Percentiles rank a stretch among this genome's conserved stretches.
Evolutionary conservation across 2,888 invertebrate species (phyloP).

Genomic region (Spodoptera littoralis): DNA sequence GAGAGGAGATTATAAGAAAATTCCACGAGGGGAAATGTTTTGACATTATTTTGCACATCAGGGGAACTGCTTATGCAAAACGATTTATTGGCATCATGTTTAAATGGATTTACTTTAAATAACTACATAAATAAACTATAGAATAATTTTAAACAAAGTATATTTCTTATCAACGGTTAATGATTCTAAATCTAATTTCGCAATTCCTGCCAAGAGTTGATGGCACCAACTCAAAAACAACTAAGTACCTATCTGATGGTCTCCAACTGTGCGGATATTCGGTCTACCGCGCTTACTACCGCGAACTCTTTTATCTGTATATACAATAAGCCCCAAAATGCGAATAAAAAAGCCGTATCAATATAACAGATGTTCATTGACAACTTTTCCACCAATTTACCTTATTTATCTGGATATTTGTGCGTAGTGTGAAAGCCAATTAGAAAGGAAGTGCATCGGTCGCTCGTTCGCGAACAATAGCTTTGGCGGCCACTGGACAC

Average conservation of each 20-base stretch:
- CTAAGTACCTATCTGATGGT: slow-evolving; percentile 18
- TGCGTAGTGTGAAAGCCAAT: slow-evolving; percentile 79
- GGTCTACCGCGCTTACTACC: slow-evolving; percentile 37
- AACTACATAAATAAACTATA: no score
- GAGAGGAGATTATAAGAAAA: slow-evolving; percentile 62
- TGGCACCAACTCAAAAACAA: not conserved
- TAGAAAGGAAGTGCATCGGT: slow-evolving; percentile 76
- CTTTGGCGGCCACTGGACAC: slow-evolving; percentile 71
- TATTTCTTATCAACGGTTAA: no score
- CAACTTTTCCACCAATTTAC: slow-evolving; percentile 52
- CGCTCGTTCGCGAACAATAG: slow-evolving; percentile 75
- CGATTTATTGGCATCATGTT: not conserved
- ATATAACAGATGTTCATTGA: slow-evolving; percentile 42
- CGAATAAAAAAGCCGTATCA: slow-evolving; percentile 36
- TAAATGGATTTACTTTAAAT: not conserved
- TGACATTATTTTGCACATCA: slow-evolving; percentile 49
- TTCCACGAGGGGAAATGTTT: slow-evolving; percentile 48
- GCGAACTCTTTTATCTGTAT: slow-evolving; percentile 47
- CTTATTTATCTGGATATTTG: slow-evolving; percentile 61
- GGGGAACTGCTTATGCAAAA: slow-evolving; percentile 17
- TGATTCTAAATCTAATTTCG: no score
- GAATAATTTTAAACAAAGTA: no score
- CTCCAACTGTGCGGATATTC: slow-evolving; percentile 44
- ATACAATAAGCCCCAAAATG: slow-evolving; percentile 34
- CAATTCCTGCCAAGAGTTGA: no score